Evolutionary conservation across 2,888 invertebrate genomes (phyloP).

Genomic region (Caenorhabditis sp.): DNA sequence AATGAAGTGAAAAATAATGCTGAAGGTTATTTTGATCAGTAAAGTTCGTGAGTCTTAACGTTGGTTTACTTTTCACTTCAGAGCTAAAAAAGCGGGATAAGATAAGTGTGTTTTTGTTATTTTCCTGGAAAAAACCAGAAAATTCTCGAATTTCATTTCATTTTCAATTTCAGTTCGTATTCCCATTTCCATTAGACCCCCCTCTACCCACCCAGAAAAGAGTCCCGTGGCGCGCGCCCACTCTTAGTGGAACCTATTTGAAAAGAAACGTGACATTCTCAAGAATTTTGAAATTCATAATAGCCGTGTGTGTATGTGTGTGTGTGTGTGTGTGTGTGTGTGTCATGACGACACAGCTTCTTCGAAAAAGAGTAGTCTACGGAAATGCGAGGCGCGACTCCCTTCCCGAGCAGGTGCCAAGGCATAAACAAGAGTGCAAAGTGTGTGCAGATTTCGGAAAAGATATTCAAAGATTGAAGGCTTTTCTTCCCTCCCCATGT

Average conservation of each 20-base stretch:
- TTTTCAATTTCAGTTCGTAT: slow-evolving; percentile 4
- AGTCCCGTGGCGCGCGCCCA: neutral
- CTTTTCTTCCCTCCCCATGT: too few species aligned
- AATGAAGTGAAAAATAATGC: neutral
- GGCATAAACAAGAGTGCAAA: neutral
- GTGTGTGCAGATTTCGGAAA: neutral
- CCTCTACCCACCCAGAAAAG: too few species aligned
- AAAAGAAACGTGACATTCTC: slow-evolving; percentile 27
- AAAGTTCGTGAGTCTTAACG: too few species aligned
- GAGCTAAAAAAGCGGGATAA: too few species aligned
- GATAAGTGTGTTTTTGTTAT: slow-evolving; percentile 4
- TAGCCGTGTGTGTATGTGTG: slow-evolving; percentile 10
- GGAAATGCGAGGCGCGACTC: neutral
- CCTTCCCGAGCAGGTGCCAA: slow-evolving; percentile 2
- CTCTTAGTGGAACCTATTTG: neutral
- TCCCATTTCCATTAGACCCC: neutral
- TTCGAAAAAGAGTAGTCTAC: neutral
- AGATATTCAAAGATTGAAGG: neutral
- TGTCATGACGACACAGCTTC: slow-evolving; percentile 26
- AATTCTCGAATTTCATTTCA: slow-evolving; percentile 35
- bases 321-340: neutral
- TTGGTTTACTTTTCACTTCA: too few species aligned
- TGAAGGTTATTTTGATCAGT: too few species aligned
- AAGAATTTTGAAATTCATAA: slow-evolving; percentile 9
- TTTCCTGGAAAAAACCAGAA: too few species aligned